Evolutionary conservation across 2,113 vertebrate genomes (phyloP).

Genomic region (Cyprinodon variegatus): DNA sequence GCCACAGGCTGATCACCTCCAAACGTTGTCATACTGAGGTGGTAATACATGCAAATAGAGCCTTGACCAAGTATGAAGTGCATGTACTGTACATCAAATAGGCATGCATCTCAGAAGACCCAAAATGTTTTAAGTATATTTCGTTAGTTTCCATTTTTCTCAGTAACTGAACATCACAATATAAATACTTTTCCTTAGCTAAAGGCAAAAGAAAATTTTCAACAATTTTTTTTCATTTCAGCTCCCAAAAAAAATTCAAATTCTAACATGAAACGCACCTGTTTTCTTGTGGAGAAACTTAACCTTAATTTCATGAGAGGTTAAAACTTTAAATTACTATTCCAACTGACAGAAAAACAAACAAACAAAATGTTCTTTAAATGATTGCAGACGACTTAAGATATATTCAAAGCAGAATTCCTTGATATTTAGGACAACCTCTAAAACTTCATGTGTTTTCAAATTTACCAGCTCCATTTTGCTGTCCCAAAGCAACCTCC

Average conservation of each 20-base stretch:
- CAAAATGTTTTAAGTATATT: not conserved
- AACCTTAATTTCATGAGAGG: too few relatives aligned
- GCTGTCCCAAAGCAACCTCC: conserved; percentile 10
- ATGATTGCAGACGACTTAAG: not conserved
- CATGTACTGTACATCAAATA: not conserved
- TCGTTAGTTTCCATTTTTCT: not conserved
- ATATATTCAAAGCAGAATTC: not conserved
- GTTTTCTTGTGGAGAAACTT: too few relatives aligned
- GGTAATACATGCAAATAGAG: not conserved
- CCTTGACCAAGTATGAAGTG: not conserved
- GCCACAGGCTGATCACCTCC: not conserved
- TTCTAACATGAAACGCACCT: too few relatives aligned
- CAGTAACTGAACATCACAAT: not conserved
- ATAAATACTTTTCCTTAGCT: too few relatives aligned
- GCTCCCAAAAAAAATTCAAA: too few relatives aligned
- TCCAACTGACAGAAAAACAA: not conserved
- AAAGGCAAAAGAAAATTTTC: too few relatives aligned
- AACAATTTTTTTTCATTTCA: too few relatives aligned
- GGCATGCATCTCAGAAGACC: too few relatives aligned
- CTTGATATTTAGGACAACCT: not conserved
- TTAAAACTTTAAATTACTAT: not conserved
- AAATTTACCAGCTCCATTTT: conserved; percentile 19
- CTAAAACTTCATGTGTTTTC: not conserved
- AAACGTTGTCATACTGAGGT: not conserved
- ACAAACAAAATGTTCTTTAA: not conserved